phyloP scores from a whole-genome alignment of 1,140 invertebrate genomes.

The Aphaenogaster rudis region DNA sequence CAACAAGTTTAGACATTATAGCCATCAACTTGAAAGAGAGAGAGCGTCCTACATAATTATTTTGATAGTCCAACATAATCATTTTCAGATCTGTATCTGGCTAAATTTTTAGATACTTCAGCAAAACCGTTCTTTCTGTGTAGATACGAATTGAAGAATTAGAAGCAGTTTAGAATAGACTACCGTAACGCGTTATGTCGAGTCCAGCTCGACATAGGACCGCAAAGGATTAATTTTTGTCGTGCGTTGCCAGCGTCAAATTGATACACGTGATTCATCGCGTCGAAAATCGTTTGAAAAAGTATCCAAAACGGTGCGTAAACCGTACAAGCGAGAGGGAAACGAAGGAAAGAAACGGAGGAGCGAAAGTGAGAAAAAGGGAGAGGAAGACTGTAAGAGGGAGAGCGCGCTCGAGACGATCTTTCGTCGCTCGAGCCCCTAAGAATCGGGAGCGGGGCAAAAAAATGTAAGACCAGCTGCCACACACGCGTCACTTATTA shows the following conservation, averaged over 20 bases:
- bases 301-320: not conserved
- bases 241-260: not conserved
- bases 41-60: too few species aligned
- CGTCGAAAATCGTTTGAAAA: not conserved
- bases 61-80: too few species aligned
- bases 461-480: constrained; percentile 83
- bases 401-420: constrained; percentile 63
- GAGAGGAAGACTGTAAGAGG: constrained; percentile 23
- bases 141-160: too few species aligned
- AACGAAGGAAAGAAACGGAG: not conserved
- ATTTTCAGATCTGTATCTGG: too few species aligned
- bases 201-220: not conserved
- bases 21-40: too few species aligned
- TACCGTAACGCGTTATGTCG: too few species aligned
- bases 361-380: constrained; percentile 18
- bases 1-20: too few species aligned
- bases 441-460: constrained; percentile 74
- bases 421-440: constrained; percentile 77
- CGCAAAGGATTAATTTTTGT: not conserved
- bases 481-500: constrained; percentile 84
- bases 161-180: too few species aligned
- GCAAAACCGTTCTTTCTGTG: too few species aligned
- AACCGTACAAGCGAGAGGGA: not conserved
- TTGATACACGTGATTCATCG: constrained; percentile 8
- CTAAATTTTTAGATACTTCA: too few species aligned